phyloP scores from a whole-genome alignment of 2,113 vertebrate genomes.

The Forbesichthys agassizii region DNA sequence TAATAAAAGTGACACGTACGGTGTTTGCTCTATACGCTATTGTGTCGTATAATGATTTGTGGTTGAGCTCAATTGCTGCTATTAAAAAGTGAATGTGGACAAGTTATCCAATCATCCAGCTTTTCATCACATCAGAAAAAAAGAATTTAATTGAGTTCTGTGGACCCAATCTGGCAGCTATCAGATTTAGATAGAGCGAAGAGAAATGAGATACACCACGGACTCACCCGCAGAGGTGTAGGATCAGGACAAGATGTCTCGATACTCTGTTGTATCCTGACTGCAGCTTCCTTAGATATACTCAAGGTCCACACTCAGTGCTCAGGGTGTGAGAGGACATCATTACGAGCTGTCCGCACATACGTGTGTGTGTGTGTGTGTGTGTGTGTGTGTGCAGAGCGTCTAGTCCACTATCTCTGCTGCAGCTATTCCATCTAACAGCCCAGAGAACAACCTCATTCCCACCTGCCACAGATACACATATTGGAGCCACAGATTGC shows the following conservation, averaged over 20 bases:
- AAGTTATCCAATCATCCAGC: conserved; percentile 48
- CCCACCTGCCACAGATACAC: conserved; percentile 71
- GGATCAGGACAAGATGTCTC: conserved; percentile 57
- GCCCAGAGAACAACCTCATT: conserved; percentile 70
- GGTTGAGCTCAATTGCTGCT: conserved; percentile 23
- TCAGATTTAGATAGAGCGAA: conserved; percentile 64
- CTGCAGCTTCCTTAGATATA: conserved; percentile 41
- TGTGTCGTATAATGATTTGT: neutral
- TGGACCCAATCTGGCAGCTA: conserved; percentile 61
- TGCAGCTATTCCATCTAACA: conserved; percentile 50
- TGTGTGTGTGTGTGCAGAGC: neutral
- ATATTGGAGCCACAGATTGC: conserved; percentile 65
- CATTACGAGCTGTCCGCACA: conserved; percentile 66
- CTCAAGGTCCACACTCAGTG: conserved; percentile 60
- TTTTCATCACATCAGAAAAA: conserved; percentile 45
- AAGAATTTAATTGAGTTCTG: conserved; percentile 51
- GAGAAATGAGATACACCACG: conserved; percentile 67
- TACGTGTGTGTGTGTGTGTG: neutral
- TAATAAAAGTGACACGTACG: conserved; percentile 14
- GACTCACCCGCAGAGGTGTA: conserved; percentile 38
- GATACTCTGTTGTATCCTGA: conserved; percentile 37
- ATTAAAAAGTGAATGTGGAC: conserved; percentile 31
- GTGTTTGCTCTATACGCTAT: neutral
- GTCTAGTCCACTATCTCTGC: conserved; percentile 46
- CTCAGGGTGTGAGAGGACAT: conserved; percentile 63